Evolutionary conservation across 2,888 invertebrate species (phyloP).

Genomic region (Syrphus vitripennis): DNA sequence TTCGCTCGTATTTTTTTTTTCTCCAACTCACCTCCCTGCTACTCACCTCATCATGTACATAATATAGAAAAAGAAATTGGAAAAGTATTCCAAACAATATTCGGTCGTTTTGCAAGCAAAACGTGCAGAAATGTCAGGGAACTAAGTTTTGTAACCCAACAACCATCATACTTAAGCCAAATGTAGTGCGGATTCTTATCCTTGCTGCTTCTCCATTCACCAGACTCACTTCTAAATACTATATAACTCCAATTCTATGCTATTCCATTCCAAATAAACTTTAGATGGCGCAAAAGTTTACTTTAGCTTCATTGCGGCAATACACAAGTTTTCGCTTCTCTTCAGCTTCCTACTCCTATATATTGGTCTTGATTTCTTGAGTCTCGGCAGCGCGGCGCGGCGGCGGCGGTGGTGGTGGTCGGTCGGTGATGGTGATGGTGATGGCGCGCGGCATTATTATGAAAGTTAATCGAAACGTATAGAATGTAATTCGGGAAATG

Average conservation of each 20-base stretch:
- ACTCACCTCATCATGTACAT: not conserved
- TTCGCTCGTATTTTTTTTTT: slow-evolving; percentile 16
- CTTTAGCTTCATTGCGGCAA: slow-evolving; percentile 70
- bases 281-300: slow-evolving; percentile 67
- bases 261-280: slow-evolving; percentile 40
- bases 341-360: not conserved
- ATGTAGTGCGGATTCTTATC: slow-evolving; percentile 51
- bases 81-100: slow-evolving; percentile 63
- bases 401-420: not conserved
- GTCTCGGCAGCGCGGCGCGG: not conserved
- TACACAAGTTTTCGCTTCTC: slow-evolving; percentile 51
- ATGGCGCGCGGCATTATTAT: slow-evolving; percentile 56
- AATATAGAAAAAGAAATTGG: slow-evolving; percentile 58
- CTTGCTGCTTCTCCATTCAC: not conserved
- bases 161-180: slow-evolving; percentile 53
- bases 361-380: slow-evolving; percentile 10
- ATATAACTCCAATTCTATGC: not conserved
- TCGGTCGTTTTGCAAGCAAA: slow-evolving; percentile 40
- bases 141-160: slow-evolving; percentile 62
- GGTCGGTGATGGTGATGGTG: slow-evolving; percentile 14
- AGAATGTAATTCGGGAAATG: slow-evolving; percentile 69
- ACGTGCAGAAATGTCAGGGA: slow-evolving; percentile 62
- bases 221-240: not conserved
- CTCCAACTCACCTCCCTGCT: not conserved
- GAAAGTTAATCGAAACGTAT: slow-evolving; percentile 71